These are phyloP conservation scores for Tragopan temminckii DNA, from an alignment of 2,797 vertebrate species.

Conservation along the genomic window DNA sequence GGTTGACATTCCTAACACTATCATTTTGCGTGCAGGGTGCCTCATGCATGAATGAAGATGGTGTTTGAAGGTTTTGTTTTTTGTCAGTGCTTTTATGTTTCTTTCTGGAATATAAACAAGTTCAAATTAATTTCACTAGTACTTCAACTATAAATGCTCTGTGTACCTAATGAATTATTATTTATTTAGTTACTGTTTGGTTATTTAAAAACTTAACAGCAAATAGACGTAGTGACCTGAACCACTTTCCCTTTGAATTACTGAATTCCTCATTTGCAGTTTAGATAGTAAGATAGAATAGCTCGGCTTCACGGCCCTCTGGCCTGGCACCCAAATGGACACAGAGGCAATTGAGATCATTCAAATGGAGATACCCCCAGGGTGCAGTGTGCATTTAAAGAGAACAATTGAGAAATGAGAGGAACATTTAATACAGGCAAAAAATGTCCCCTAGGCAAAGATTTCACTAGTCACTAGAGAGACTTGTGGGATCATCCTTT, in stretches of 20 bases:
- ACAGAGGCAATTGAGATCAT: constrained; percentile 1
- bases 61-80: constrained; percentile 29
- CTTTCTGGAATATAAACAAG: constrained; percentile 19
- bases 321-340: constrained; percentile 32
- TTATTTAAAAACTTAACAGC: constrained; percentile 66
- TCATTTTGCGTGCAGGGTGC: constrained; percentile 43
- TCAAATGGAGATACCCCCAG: background rate
- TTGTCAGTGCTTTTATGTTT: background rate
- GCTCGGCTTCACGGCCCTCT: constrained; percentile 4
- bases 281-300: constrained; percentile 49
- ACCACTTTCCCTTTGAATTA: constrained; percentile 53
- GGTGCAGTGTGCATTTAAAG: background rate
- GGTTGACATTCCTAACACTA: constrained; percentile 47
- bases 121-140: constrained; percentile 64
- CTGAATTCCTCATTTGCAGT: constrained; percentile 67
- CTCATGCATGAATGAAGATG: constrained; percentile 41
- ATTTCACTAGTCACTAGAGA: background rate
- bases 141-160: constrained; percentile 59
- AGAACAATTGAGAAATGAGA: constrained; percentile 29
- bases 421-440: constrained; percentile 1
- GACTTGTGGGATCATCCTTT: background rate
- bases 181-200: constrained; percentile 66
- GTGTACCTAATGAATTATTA: constrained; percentile 70
- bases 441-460: constrained; percentile 46
- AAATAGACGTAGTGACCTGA: constrained; percentile 26